Evolutionary conservation across 2,113 vertebrate genomes (phyloP), one percentile per base, ranked within the genome.

Genomic region (Seriola dumerili): DNA sequence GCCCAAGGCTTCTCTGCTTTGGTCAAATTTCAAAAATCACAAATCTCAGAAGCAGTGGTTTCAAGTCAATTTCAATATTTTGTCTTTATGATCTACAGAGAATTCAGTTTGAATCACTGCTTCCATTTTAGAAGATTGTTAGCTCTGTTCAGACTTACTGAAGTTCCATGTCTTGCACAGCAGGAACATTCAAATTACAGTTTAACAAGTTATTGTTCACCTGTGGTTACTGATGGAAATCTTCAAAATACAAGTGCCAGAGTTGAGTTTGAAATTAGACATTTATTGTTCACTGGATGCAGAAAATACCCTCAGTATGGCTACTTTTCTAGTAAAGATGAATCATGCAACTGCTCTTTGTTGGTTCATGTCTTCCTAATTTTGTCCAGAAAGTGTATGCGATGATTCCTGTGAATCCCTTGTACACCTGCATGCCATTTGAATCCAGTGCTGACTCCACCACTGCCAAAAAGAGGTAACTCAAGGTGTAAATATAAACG

Each of bases 51-150:
- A 21, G 36, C 34, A 23, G 46, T 70, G 59, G 62, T 48, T 61
- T 61, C 7, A 36, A 68, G 50, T 36, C 2, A 25, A 52, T 81
- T 85, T 78, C 57, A 44, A 54, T 54, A n/a, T 42, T 64, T 72
- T 54, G 23, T 76, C 71, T 76, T 76, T 69, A 14, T 80, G 44
- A 38, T 81, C 66, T 76, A 5, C 17, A 25, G n/a, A 71, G 23
- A 73, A 72, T 68, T 76, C 25, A 52, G 23, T 59, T 44, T 63
- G 32, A 65, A 44, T 34, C 34, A 58, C 21, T 62, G 46, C 64
- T 70, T 66, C 50, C 13, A 29, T n/a, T 52, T 70, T n/a, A 72
- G 17, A 21, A 50, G n/a, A 29, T 19, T 55, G 8, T 38, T 42
- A 11, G 36, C 42, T 9, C 50, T 50, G 1, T 78, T 46, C 19